Base-by-base conservation (phyloP, 1,140 invertebrate genomes). In the Colletes gigas region DNA sequence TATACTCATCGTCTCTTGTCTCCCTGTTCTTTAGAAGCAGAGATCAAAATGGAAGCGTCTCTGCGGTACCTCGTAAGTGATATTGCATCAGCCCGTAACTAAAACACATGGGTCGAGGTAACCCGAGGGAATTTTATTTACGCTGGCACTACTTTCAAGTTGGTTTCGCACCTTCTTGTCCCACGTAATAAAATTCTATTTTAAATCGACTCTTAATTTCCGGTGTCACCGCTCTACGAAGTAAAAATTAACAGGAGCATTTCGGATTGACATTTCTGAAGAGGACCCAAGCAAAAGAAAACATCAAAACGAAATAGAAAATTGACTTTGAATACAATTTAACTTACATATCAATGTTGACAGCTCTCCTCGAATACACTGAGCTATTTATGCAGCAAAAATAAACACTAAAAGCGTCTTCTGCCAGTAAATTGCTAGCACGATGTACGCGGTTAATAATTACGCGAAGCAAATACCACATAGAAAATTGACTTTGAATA, bases 101-200 rank as follows among this genome's bases (percentile, higher is more conserved):
- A 59, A 62, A 78, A 78, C 21, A 71, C 67, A 63, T 47, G 67
- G 50, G 21, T 54, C 5, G 59, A n/a, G 10, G 12, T 15, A 21
- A 17, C 76, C 57, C 67, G 9, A n/a, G 76, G 50, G 76, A 71
- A 41, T 71, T 71, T 78, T 71, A 71, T 78, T 78, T 71, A 71
- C 67, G n/a, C 9, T 14, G 30, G 41, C n/a, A 12, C 41, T 30
- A n/a, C 17, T 14, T 62, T 63, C 30, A 69, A 39, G 30, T 30
- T 17, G 50, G 44, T 15, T 63, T 62, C 62, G 17, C 57, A 7
- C 47, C 7, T 59, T 39, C 69, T 8, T 5, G 63, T 1, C 12
- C 2, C 3, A 14, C 54, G 30, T 19, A 19, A 30, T 50, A n/a
- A 47, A 63, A 54, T 19, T 30, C n/a, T 65, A 3, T 14, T 30